phyloP scores from a whole-genome alignment of 2,888 invertebrate genomes.

The Malthinus flaveolus region DNA sequence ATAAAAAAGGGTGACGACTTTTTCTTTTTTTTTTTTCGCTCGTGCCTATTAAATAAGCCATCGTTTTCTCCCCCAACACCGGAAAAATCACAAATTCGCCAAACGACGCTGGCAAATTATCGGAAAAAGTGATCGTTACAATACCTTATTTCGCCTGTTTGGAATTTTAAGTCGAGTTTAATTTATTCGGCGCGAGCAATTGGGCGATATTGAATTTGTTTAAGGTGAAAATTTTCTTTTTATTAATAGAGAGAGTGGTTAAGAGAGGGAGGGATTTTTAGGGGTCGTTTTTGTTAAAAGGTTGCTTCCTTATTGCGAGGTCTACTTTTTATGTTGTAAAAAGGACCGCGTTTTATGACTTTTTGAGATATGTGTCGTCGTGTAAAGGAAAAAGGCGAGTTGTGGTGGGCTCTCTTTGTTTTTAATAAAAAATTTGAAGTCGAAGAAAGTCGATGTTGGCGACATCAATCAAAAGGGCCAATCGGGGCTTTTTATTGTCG shows the following conservation, averaged over 20 bases:
- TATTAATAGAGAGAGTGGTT: slow-evolving; percentile 3
- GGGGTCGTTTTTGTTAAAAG: slow-evolving; percentile 20
- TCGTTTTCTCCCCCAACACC: slow-evolving; percentile 25
- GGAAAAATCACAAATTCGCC: slow-evolving; percentile 35
- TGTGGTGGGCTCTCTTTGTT: slow-evolving; percentile 9
- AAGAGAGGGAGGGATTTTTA: neutral
- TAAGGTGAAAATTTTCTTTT: no score
- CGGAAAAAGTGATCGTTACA: slow-evolving; percentile 36
- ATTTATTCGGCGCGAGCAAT: slow-evolving; percentile 18
- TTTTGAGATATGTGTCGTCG: slow-evolving; percentile 32
- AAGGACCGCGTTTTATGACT: slow-evolving; percentile 33
- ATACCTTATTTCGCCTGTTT: slow-evolving; percentile 18
- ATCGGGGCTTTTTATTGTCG: slow-evolving; percentile 35
- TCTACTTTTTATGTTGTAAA: slow-evolving; percentile 27
- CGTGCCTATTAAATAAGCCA: slow-evolving; percentile 24
- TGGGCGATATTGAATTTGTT: neutral
- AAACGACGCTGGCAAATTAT: slow-evolving; percentile 34
- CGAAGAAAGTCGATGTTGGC: slow-evolving; percentile 18
- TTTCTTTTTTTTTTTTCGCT: slow-evolving; percentile 1
- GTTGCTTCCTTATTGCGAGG: slow-evolving; percentile 18
- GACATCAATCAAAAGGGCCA: slow-evolving; percentile 34
- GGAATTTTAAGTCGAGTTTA: slow-evolving; percentile 30
- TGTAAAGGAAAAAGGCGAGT: slow-evolving; percentile 28
- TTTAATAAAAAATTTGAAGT: neutral
- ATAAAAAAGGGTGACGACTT: slow-evolving; percentile 16